Base-by-base conservation (phyloP, 2,888 invertebrate genomes). In the Drosophila antonietae region DNA sequence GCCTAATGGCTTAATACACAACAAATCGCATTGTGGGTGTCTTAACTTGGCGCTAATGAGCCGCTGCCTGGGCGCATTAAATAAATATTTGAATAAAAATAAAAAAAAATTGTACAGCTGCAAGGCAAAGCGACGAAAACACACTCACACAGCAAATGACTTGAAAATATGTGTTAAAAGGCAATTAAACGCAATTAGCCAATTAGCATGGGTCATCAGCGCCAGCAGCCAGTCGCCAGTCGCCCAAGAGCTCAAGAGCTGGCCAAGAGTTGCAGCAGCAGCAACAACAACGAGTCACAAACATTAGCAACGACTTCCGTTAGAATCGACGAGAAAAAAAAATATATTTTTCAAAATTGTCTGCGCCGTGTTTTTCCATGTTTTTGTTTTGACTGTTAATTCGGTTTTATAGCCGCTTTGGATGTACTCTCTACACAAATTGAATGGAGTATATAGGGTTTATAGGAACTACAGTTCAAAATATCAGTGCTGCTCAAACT, bases 101-200 rank as follows among this genome's bases (percentile, higher is more conserved):
- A 9, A 49, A 73, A 72, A 59, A 69, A 75, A 6, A 6, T 55
- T 73, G 15, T 68, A 37, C 62, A 75, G 70, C 67, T 73, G 59
- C 64, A 66, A 62, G 53, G 44, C 46, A 56, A 56, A 52, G 33
- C 7, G 23, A 15, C 12, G 18, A 20, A 20, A 31, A 46, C 20
- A 49, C 15, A 60, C 20, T 44, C n/a, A 20, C 9, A 28, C 41
- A 53, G 15, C 39, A 15, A 31, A 15, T 47, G 41, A 60, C 20
- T 47, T 60, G 18, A 31, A 61, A 52, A 64, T 64, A 75, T 86
- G 63, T 81, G 88, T 75, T 81, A 78, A 89, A 78, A 88, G 85
- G 80, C 80, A 82, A 89, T 86, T 86, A 89, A 80, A 88, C 75
- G 78, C 89, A 89, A 89, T 86, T 86, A 89, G 80, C 88, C 86